A percentile compares a stretch with the other conserved stretches of the same genome.
These are phyloP conservation scores for Malurus elegans DNA, from an alignment of 2,113 vertebrate species.

Conservation along the genomic window DNA sequence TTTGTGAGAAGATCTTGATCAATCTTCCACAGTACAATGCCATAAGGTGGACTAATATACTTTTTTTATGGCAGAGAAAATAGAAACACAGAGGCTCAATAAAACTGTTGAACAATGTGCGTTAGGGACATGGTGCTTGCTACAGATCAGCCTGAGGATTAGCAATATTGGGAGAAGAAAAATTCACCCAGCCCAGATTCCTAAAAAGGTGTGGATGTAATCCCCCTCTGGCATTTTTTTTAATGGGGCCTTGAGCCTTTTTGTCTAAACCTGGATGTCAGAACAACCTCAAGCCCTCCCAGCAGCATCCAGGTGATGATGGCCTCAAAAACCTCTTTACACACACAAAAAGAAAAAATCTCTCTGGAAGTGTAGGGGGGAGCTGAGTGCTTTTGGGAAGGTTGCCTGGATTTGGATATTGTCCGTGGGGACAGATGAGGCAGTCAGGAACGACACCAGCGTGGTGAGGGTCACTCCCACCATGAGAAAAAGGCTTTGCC, in stretches of 20 bases:
- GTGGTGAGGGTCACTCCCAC: not conserved
- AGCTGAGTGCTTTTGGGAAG: not conserved
- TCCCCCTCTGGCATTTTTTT: not conserved
- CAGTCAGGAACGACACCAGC: rapidly evolving
- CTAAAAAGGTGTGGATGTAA: not conserved
- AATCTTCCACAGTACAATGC: not conserved
- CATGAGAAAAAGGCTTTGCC: not conserved
- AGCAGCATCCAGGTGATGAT: rapidly evolving
- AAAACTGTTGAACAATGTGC: not conserved
- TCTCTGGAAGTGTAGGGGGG: not conserved
- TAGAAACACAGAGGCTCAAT: not conserved
- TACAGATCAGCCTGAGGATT: not conserved
- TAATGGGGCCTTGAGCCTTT: not conserved
- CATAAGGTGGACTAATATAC: not conserved
- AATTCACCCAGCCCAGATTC: not conserved
- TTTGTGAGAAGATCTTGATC: not conserved
- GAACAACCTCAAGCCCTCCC: not conserved
- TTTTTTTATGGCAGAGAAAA: not conserved
- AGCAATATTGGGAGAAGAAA: not conserved
- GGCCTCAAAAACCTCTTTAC: not conserved
- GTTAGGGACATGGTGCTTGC: not conserved
- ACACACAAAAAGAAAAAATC: not conserved
- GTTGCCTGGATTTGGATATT: not conserved
- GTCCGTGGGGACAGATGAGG: not conserved
- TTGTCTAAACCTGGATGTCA: not conserved